These are phyloP conservation scores for Thamnophis elegans DNA, from an alignment of 2,797 vertebrate genomes.

Conservation along the genomic window DNA sequence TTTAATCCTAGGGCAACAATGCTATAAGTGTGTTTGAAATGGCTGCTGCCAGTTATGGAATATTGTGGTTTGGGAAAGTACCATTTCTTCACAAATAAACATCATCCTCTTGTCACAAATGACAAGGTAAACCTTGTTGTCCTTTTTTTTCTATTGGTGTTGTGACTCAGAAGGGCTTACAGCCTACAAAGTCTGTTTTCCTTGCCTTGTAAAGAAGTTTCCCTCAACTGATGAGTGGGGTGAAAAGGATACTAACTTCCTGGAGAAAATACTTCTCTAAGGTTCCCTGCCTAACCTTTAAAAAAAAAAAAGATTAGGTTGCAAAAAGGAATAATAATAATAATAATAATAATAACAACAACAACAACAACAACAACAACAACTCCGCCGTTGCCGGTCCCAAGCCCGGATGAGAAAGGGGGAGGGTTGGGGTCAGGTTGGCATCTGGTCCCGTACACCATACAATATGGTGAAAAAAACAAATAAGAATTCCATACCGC, in stretches of 20 bases:
- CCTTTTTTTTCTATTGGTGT: not conserved
- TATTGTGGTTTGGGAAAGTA: not conserved
- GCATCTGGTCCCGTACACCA: too few relatives aligned
- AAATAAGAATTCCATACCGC: too few relatives aligned
- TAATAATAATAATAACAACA: too few relatives aligned
- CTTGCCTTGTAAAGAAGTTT: not conserved
- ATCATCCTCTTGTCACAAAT: not conserved
- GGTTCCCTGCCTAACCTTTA: not conserved
- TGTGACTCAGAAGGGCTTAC: not conserved
- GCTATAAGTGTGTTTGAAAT: not conserved
- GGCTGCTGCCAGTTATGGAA: not conserved
- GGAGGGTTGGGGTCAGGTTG: too few relatives aligned
- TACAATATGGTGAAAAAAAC: too few relatives aligned
- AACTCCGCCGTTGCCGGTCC: too few relatives aligned
- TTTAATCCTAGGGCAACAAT: not conserved
- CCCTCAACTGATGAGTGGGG: not conserved
- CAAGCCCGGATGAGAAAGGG: too few relatives aligned
- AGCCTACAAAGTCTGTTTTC: not conserved
- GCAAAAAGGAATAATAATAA: too few relatives aligned
- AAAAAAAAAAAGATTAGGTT: not conserved
- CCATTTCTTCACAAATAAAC: not conserved
- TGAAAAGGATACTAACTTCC: not conserved
- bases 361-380: too few relatives aligned
- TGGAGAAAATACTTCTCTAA: not conserved
- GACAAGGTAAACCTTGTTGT: not conserved